phyloP scores from a whole-genome alignment of 1,140 invertebrate genomes.

The Zelostemma sp. region DNA sequence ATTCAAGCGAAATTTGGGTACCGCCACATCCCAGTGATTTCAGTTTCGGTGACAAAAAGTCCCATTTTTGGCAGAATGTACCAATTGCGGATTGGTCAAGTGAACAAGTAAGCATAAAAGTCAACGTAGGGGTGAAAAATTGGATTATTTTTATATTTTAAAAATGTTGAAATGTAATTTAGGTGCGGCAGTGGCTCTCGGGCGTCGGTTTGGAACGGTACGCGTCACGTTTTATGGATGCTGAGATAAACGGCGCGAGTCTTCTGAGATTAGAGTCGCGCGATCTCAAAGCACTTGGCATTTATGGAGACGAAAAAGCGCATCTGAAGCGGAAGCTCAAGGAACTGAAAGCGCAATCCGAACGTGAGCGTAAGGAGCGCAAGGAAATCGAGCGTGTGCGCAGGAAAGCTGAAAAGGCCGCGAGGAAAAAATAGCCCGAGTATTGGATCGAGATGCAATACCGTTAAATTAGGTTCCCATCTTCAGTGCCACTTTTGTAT shows the following conservation, averaged over 20 bases:
- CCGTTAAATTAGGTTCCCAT: slow-evolving; percentile 28
- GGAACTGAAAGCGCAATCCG: slow-evolving; percentile 82
- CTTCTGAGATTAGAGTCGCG: slow-evolving; percentile 87
- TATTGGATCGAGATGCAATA: slow-evolving; percentile 34
- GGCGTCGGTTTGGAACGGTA: slow-evolving; percentile 86
- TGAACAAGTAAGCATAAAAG: slow-evolving; percentile 85
- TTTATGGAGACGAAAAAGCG: slow-evolving; percentile 84
- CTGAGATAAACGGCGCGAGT: slow-evolving; percentile 85
- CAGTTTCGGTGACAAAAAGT: slow-evolving; percentile 73
- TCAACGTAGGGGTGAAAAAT: too few relatives aligned
- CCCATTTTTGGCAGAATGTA: slow-evolving; percentile 78
- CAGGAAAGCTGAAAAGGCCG: slow-evolving; percentile 85
- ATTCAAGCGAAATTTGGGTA: slow-evolving; percentile 71
- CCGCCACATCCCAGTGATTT: slow-evolving; percentile 67
- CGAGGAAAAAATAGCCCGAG: slow-evolving; percentile 73
- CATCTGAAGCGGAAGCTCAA: slow-evolving; percentile 90
- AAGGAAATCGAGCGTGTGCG: slow-evolving; percentile 82
- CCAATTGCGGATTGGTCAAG: slow-evolving; percentile 87
- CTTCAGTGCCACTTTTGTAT: slow-evolving; percentile 43
- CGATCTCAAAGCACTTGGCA: slow-evolving; percentile 88
- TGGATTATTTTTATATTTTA: too few relatives aligned
- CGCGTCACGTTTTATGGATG: slow-evolving; percentile 85
- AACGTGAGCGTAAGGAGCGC: slow-evolving; percentile 85
- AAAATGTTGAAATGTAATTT: too few relatives aligned
- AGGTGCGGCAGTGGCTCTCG: slow-evolving; percentile 77